Evolutionary conservation across 2,888 invertebrate genomes (phyloP).

Genomic region (Microdon myrmicae): DNA sequence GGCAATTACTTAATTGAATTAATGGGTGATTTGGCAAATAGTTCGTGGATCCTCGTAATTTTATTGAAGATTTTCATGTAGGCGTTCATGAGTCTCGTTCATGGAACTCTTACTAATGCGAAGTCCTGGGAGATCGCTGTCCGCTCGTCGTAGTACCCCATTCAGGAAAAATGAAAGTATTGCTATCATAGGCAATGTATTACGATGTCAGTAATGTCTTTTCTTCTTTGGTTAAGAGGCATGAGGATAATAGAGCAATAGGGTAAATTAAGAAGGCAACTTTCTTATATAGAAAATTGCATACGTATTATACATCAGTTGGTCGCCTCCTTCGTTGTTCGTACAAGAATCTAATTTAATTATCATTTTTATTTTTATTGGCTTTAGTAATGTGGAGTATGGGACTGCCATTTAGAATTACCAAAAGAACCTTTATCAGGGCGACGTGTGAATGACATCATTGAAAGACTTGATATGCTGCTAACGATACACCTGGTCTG

Average conservation of each 20-base stretch:
- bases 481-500: background rate
- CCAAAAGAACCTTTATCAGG: background rate
- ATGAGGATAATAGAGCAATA: slow-evolving; percentile 1
- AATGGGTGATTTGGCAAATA: slow-evolving; percentile 49
- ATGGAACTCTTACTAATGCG: no score
- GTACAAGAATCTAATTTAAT: slow-evolving; percentile 24
- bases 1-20: slow-evolving; percentile 50
- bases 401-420: no score
- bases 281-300: no score
- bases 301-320: no score
- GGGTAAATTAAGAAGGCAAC: slow-evolving; percentile 8
- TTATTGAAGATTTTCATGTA: slow-evolving; percentile 38
- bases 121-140: background rate
- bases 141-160: slow-evolving; percentile 19
- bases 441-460: background rate
- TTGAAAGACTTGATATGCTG: slow-evolving; percentile 1
- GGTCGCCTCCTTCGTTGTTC: no score
- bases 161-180: slow-evolving; percentile 17
- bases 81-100: no score
- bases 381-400: slow-evolving; percentile 1
- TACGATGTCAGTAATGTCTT: no score
- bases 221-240: background rate
- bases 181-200: slow-evolving; percentile 14
- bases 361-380: slow-evolving; percentile 29
- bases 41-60: slow-evolving; percentile 39